These are phyloP conservation scores for Ceratina japonica DNA, from an alignment of 1,140 invertebrate genomes.

Conservation along the genomic window DNA sequence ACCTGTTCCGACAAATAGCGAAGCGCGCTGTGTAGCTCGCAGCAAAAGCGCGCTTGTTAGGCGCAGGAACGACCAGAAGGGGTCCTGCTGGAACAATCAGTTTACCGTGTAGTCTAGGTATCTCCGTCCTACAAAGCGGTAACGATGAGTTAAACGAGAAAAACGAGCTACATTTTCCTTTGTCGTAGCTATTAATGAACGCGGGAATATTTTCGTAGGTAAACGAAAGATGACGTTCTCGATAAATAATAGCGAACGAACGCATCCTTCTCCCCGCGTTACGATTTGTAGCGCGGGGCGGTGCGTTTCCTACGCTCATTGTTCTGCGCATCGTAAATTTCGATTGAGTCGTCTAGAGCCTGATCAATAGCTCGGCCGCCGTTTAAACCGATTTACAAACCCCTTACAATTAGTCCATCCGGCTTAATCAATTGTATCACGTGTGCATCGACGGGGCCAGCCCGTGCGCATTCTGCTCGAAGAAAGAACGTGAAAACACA, in stretches of 20 bases:
- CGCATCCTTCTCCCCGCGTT: conserved; percentile 3
- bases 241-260: conserved; percentile 1
- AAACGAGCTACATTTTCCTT: background rate
- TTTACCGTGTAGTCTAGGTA: no score
- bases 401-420: conserved; percentile 11
- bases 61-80: background rate
- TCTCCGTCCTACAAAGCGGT: background rate
- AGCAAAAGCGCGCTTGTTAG: background rate
- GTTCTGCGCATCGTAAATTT: conserved; percentile 49
- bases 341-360: conserved; percentile 31
- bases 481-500: no score
- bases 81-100: background rate
- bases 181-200: background rate
- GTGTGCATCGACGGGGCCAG: no score
- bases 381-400: conserved; percentile 37
- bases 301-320: conserved; percentile 4
- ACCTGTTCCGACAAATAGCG: background rate
- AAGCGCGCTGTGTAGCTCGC: background rate
- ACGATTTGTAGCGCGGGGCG: background rate
- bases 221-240: background rate
- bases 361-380: conserved; percentile 42
- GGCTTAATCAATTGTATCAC: background rate
- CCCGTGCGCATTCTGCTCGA: background rate
- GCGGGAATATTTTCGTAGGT: background rate
- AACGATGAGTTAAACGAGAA: background rate